These are phyloP conservation scores for Gnathonemus echidnorhynchus DNA, from an alignment of 2,113 vertebrate species.

Conservation along the genomic window DNA sequence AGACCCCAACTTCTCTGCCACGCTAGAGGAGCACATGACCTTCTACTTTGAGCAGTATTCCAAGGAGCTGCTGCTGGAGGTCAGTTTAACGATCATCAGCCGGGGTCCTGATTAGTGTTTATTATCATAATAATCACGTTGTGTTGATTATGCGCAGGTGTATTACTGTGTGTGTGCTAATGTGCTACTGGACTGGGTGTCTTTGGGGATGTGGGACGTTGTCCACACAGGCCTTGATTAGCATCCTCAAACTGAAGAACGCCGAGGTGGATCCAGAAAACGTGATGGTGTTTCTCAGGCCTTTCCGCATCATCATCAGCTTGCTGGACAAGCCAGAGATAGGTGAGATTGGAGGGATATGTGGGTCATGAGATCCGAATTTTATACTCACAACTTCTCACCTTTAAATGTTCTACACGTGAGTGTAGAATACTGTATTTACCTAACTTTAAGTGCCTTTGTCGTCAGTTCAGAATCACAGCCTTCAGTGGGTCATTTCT, in stretches of 20 bases:
- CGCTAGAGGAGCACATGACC: constrained; percentile 68
- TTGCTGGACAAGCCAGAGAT: constrained; percentile 94
- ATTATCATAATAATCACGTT: not conserved
- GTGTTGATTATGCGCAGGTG: not conserved
- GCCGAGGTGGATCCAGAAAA: constrained; percentile 63
- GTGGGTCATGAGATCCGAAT: not conserved
- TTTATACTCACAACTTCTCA: not conserved
- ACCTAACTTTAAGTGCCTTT: not conserved
- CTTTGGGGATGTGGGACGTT: not conserved
- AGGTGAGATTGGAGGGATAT: constrained; percentile 55
- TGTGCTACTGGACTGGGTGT: not conserved
- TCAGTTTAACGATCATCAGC: constrained; percentile 39
- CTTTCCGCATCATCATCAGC: constrained; percentile 85
- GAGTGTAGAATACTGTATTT: not conserved
- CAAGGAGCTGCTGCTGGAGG: constrained; percentile 82
- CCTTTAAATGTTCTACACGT: not conserved
- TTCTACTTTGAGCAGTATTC: constrained; percentile 89
- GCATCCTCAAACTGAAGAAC: constrained; percentile 78
- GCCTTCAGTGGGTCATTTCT: not conserved
- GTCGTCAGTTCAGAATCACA: not conserved
- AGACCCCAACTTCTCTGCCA: constrained; percentile 56
- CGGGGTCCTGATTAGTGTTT: not conserved
- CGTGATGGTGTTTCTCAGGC: constrained; percentile 72
- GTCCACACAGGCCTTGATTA: constrained; percentile 67
- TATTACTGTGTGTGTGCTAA: not conserved